Evolutionary conservation across 2,113 vertebrate genomes (phyloP).

Genomic region (Neodon shergylaensis): DNA sequence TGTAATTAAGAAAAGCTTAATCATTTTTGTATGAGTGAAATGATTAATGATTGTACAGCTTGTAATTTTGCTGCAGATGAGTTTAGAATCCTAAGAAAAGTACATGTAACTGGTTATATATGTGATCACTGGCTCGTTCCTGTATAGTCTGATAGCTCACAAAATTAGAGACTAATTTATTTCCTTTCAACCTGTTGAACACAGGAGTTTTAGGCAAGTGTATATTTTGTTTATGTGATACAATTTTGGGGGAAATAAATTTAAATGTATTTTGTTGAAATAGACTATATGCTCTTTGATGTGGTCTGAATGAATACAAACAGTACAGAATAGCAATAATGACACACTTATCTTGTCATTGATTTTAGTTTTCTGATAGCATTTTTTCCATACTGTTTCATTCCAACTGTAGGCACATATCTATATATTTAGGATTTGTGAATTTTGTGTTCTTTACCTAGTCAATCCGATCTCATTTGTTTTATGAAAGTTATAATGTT

Average conservation of each 20-base stretch:
- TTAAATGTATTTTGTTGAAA: constrained; percentile 28
- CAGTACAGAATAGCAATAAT: background rate
- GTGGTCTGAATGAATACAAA: background rate
- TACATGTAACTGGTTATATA: constrained; percentile 15
- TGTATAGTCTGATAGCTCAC: constrained; percentile 25
- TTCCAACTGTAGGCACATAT: background rate
- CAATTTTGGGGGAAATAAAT: background rate
- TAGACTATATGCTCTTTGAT: background rate
- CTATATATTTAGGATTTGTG: constrained; percentile 54
- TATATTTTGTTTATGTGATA: constrained; percentile 27
- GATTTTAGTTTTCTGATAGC: constrained; percentile 23
- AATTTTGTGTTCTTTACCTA: constrained; percentile 28
- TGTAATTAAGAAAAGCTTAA: constrained; percentile 61
- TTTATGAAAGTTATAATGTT: constrained; percentile 60
- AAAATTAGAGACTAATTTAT: constrained; percentile 4
- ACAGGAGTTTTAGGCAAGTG: background rate
- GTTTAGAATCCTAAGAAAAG: constrained; percentile 37
- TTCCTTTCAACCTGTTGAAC: constrained; percentile 66
- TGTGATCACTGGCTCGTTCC: constrained; percentile 37
- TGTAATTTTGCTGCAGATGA: constrained; percentile 49
- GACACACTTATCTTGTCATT: background rate
- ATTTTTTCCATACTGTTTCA: constrained; percentile 39
- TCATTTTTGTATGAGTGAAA: constrained; percentile 48
- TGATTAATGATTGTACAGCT: constrained; percentile 48
- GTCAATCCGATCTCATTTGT: constrained; percentile 63